Evolutionary conservation across 1,140 invertebrate species (phyloP), one percentile per base, ranked within the genome.

Genomic region (Idris sp.): DNA sequence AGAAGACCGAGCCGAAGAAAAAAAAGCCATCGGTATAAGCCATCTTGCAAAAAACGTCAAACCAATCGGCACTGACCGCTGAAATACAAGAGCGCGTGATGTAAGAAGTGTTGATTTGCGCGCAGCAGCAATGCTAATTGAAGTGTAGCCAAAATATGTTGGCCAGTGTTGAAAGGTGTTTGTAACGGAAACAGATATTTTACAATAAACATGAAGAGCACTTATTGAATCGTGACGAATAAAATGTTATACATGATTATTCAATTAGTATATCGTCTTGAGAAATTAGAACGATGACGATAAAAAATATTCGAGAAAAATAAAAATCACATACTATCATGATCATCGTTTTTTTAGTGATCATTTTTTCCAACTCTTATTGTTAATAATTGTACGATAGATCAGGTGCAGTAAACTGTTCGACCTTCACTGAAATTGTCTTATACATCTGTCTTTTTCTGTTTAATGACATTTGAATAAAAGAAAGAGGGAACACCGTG

Each of bases 81-180:
- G 9, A 22, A 25, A 36, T 2, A 15, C 13, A 16, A 30, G 19
- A 44, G 0, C 9, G 14, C 8, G 33, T 58, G 53, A 43, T 35
- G 11, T 58, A 43, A 58, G 15, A 35, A 58, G 13, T 44, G 11
- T 22, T 4, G 33, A 9, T 38, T 28, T 38, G 19, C 22, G 35
- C 28, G 9, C 18, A 11, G 11, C 1, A 9, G 9, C 16, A 1
- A 0, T 2, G 33, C 19, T 46, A 61, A 61, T 48, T 38, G 25
- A 61, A 30, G 56, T 9, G n/a, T 26, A 18, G 11, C 43, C 56
- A 13, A 48, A 61, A 61, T 28, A 61, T 61, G 11, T 48, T 43
- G 35, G 18, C 3, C 54, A 38, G 4, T 35, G 18, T 30, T 36
- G 38, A 56, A 56, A 30, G 25, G 36, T 13, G 7, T 2, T 40